Conservation (phyloP, 2,797 vertebrate species). For the Eupleurogrammus muticus region DNA sequence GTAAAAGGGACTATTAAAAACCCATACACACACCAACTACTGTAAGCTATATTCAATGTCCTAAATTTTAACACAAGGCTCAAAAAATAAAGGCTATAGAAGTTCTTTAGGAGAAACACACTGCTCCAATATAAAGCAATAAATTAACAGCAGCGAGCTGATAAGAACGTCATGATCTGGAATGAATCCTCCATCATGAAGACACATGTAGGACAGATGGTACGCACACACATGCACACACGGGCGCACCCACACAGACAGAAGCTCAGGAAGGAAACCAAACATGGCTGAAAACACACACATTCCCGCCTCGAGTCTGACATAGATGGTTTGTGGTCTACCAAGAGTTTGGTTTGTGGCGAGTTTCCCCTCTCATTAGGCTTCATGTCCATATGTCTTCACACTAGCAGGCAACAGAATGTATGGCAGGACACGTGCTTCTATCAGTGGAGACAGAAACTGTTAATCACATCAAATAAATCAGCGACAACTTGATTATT, state of each 20-base stretch:
- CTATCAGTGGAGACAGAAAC: background rate
- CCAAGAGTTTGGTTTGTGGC: slow-evolving; percentile 71
- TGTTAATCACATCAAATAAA: slow-evolving; percentile 7
- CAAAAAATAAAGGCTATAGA: slow-evolving; percentile 14
- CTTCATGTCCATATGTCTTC: slow-evolving; percentile 38
- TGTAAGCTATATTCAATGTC: background rate
- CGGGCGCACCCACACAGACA: too few relatives aligned
- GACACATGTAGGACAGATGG: slow-evolving; percentile 63
- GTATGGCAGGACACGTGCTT: background rate
- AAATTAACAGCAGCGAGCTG: slow-evolving; percentile 35
- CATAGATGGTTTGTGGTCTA: slow-evolving; percentile 69
- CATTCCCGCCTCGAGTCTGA: slow-evolving; percentile 32
- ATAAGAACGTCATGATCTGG: slow-evolving; percentile 39
- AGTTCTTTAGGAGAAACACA: slow-evolving; percentile 9
- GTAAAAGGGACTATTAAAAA: slow-evolving; percentile 16
- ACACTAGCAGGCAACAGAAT: slow-evolving; percentile 29
- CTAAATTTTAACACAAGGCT: slow-evolving; percentile 2
- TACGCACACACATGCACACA: slow-evolving; percentile 60
- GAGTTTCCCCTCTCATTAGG: slow-evolving; percentile 46
- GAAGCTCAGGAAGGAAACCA: slow-evolving; percentile 66
- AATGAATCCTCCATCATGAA: slow-evolving; percentile 47
- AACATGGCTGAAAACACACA: slow-evolving; percentile 69
- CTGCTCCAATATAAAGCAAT: slow-evolving; percentile 5
- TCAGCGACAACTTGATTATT: background rate
- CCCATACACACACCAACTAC: background rate